phyloP scores from a whole-genome alignment of 2,888 invertebrate species.

The Drosophila meridionalis region DNA sequence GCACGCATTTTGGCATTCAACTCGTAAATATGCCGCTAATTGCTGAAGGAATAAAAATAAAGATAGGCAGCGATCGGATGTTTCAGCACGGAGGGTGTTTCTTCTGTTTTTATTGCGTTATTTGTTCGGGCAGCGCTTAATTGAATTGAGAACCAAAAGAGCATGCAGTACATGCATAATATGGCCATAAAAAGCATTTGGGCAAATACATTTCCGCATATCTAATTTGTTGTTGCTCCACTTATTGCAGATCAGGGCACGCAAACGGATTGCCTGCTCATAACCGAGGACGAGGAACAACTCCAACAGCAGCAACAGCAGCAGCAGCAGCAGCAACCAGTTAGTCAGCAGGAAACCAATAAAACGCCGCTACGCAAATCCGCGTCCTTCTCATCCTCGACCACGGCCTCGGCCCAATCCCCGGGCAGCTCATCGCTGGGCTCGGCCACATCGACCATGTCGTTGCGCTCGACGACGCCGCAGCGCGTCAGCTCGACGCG shows the following conservation, averaged over 20 bases:
- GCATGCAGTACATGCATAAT: constrained; percentile 9
- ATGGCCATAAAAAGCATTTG: constrained; percentile 15
- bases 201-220: constrained; percentile 47
- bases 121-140: constrained; percentile 29
- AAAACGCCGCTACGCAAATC: constrained; percentile 76
- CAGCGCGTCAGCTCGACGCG: constrained; percentile 54
- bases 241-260: constrained; percentile 77
- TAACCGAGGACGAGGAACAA: constrained; percentile 70
- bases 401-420: constrained; percentile 57
- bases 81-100: constrained; percentile 17
- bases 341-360: constrained; percentile 17
- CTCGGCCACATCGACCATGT: constrained; percentile 78
- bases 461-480: constrained; percentile 74
- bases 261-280: constrained; percentile 78
- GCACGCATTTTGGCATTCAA: constrained; percentile 59
- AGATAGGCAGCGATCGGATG: constrained; percentile 17
- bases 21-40: constrained; percentile 63
- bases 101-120: constrained; percentile 7
- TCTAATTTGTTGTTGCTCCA: constrained; percentile 7
- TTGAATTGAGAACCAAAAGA: constrained; percentile 31
- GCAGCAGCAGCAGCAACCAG: constrained; percentile 3
- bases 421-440: constrained; percentile 73
- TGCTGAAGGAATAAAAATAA: constrained; percentile 38
- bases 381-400: constrained; percentile 78
- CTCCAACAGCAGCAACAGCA: neutral